Base-by-base conservation (phyloP, 2,113 vertebrate genomes). In the Ptilonorhynchus violaceus region DNA sequence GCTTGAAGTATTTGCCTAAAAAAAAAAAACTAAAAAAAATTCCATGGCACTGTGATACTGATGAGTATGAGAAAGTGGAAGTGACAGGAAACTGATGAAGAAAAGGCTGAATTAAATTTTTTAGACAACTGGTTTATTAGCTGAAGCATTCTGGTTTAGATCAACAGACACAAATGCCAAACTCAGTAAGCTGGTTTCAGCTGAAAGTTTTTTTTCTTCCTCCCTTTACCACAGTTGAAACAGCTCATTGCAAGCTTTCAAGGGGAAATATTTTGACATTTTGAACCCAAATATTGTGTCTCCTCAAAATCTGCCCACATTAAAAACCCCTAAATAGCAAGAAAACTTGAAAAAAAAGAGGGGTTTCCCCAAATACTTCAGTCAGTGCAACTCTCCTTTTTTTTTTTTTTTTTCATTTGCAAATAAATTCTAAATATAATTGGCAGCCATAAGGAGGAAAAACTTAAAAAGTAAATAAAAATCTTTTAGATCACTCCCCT, bases 101-200 rank as follows among this genome's bases (percentile, higher is more conserved):
- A 88, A 90, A 92, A 78, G 41, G n/a, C 37, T 64, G 82, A 85
- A 81, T 72, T 85, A 28, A 44, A 24, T 88, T 67, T 90, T 88
- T 92, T 68, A 76, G 88, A 88, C 92, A 89, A 89, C 62, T 68
- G 66, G 33, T 62, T 94, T 94, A 82, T 95, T 46, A 93, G 88
- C 62, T 64, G 76, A 92, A 94, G 42, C 58, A 42, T 83, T 88
- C 49, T 68, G 79, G 67, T 95, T 93, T 75, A 75, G 92, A 77
- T 78, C 94, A 88, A 79, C 68, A 63, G 66, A 78, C 75, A 81
- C 35, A 85, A 89, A 83, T 60, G 88, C 37, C 85, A 94, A 89
- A 70, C 31, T 41, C 81, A 56, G 74, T 75, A 41, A 82, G 13
- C 4, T 31, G 64, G 10, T 63, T 96, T 89, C 56, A 37, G 27